phyloP scores from a whole-genome alignment of 30 jellyfish, hydroid and myxozoan genomes.

The Aurelia coerulea region DNA sequence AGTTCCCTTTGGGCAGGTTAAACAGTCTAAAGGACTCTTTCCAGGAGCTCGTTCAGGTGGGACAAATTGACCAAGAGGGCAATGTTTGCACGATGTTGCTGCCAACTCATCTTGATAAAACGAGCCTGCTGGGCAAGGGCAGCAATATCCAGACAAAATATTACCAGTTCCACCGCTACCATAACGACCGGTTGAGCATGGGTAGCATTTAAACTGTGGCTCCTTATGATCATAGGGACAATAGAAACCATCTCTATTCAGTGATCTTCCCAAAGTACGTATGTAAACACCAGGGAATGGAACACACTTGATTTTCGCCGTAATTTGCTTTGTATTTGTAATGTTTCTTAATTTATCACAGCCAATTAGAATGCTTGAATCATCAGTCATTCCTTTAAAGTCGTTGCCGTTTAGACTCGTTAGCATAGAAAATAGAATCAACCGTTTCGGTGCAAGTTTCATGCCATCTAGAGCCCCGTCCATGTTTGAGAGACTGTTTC shows the following conservation, averaged over 20 bases:
- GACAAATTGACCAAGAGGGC: slow-evolving; percentile 70
- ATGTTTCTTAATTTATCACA: slow-evolving; percentile 36
- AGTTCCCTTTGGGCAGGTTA: slow-evolving; percentile 49
- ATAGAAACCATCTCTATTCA: slow-evolving; percentile 25
- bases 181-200: slow-evolving; percentile 41
- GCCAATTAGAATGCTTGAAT: slow-evolving; percentile 3
- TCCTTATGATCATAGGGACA: no score
- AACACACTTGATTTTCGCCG: slow-evolving; percentile 29
- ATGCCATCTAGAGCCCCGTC: no score
- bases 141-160: neutral
- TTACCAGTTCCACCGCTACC: neutral
- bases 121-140: slow-evolving; percentile 57
- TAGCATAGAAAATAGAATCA: no score
- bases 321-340: neutral
- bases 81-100: slow-evolving; percentile 30
- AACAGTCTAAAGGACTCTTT: slow-evolving; percentile 31
- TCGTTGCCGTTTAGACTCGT: no score
- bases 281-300: slow-evolving; percentile 23
- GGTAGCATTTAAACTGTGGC: neutral
- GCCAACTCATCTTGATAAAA: slow-evolving; percentile 71
- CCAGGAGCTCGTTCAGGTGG: slow-evolving; percentile 53
- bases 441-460: no score
- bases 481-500: slow-evolving; percentile 15
- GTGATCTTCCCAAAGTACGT: neutral
- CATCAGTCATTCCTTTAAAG: neutral